Evolutionary conservation across 2,113 vertebrate species (phyloP).

Genomic region (Himantopus leucocephalus): DNA sequence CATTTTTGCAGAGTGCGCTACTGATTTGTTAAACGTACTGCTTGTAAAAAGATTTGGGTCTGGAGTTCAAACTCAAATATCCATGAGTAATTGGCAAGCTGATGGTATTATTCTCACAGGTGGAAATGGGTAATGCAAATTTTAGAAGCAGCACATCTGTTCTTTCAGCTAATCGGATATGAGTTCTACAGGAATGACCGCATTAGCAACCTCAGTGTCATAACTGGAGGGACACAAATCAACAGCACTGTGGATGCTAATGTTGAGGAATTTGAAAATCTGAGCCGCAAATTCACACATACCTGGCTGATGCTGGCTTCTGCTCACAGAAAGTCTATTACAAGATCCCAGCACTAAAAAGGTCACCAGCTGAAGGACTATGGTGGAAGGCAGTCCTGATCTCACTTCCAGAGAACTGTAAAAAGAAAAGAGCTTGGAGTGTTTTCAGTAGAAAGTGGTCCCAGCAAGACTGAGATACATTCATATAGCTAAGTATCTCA

Average conservation of each 20-base stretch:
- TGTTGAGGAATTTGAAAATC: background rate
- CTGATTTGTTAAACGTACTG: background rate
- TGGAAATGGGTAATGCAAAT: slow-evolving; percentile 51
- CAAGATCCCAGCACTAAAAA: background rate
- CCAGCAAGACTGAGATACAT: background rate
- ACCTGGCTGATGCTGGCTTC: background rate
- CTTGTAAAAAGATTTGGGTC: slow-evolving; percentile 34
- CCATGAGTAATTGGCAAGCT: background rate
- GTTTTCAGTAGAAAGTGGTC: background rate
- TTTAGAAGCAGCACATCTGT: slow-evolving; percentile 52
- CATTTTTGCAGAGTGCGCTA: background rate
- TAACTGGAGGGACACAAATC: slow-evolving; percentile 22
- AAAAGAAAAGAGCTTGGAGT: background rate
- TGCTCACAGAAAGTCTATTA: background rate
- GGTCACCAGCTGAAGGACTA: background rate
- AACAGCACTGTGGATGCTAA: background rate
- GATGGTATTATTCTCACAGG: slow-evolving; percentile 24
- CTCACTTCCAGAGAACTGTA: background rate
- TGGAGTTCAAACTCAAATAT: slow-evolving; percentile 38
- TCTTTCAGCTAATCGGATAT: slow-evolving; percentile 7
- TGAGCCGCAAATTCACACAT: background rate
- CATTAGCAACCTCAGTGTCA: slow-evolving; percentile 1
- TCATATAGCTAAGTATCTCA: background rate
- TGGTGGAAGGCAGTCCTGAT: background rate
- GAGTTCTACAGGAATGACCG: slow-evolving; percentile 34